Evolutionary conservation across 2,888 invertebrate species (phyloP).

Genomic region (Globia sparganii): DNA sequence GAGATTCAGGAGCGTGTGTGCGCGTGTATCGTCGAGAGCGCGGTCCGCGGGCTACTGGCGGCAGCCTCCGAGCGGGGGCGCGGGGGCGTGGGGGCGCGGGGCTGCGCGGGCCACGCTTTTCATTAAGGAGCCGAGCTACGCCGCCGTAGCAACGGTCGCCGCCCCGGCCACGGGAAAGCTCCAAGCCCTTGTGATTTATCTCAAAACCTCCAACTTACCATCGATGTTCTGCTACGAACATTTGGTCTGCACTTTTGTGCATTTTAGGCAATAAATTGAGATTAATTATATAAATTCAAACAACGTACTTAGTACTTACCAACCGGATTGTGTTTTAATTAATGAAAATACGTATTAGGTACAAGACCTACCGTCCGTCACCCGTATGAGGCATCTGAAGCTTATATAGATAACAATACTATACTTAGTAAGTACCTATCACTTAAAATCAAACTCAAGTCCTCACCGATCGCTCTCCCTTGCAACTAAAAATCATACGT

Average conservation of each 20-base stretch:
- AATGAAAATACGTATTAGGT: background rate
- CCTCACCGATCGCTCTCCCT: background rate
- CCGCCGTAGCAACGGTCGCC: conserved; percentile 81
- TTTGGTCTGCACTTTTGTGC: conserved; percentile 29
- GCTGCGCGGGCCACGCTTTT: conserved; percentile 86
- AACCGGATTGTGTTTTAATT: background rate
- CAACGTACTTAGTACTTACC: background rate
- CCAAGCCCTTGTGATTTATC: conserved; percentile 79
- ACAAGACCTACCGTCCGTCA: too few relatives aligned
- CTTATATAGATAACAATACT: background rate
- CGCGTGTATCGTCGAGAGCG: conserved; percentile 81
- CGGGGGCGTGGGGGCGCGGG: conserved; percentile 82
- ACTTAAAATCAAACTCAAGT: background rate
- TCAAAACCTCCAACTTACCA: conserved; percentile 61
- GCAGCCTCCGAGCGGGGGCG: conserved; percentile 80
- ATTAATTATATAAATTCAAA: background rate
- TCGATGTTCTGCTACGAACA: conserved; percentile 61
- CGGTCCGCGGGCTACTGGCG: conserved; percentile 88
- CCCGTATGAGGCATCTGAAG: background rate
- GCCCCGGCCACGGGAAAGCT: conserved; percentile 80
- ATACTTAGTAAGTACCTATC: background rate
- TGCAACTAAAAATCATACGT: background rate
- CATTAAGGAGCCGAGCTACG: conserved; percentile 82
- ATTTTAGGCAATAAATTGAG: background rate
- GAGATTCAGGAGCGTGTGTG: conserved; percentile 70